Conservation (phyloP, 2,113 vertebrate species). For the Pyxicephalus adspersus region DNA sequence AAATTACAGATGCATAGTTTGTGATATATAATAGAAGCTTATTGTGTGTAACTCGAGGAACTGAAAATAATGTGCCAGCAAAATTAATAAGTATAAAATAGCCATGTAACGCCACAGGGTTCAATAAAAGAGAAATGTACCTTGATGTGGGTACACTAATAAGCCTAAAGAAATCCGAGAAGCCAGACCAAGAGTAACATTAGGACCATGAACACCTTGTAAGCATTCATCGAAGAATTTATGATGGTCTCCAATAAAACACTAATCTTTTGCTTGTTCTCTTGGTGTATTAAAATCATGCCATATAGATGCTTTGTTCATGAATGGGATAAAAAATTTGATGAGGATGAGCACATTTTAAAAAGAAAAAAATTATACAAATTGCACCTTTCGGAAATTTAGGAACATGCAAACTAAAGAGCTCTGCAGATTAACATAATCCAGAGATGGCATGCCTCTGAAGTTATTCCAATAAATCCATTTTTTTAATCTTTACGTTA, state of each 20-base stretch:
- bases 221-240: not conserved
- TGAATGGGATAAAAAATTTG: not conserved
- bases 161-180: constrained; percentile 21
- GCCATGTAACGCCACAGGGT: not conserved
- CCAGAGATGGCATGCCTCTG: not conserved
- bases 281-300: constrained; percentile 9
- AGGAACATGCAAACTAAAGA: constrained; percentile 29
- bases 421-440: constrained; percentile 14
- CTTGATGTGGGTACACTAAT: constrained; percentile 10
- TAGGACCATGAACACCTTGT: constrained; percentile 24
- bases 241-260: not conserved
- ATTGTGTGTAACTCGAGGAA: constrained; percentile 7
- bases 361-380: constrained; percentile 7
- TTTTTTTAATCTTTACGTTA: constrained; percentile 4
- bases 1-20: not conserved
- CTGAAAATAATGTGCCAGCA: constrained; percentile 19
- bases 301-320: not conserved
- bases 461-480: constrained; percentile 20
- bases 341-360: constrained; percentile 24
- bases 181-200: not conserved
- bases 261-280: not conserved
- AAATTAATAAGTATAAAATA: constrained; percentile 13
- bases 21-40: not conserved
- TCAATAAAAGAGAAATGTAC: constrained; percentile 10
- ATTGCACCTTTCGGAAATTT: constrained; percentile 9